Base-by-base conservation (phyloP, 1,140 invertebrate species). In the Zaprionus kolodkinae region DNA sequence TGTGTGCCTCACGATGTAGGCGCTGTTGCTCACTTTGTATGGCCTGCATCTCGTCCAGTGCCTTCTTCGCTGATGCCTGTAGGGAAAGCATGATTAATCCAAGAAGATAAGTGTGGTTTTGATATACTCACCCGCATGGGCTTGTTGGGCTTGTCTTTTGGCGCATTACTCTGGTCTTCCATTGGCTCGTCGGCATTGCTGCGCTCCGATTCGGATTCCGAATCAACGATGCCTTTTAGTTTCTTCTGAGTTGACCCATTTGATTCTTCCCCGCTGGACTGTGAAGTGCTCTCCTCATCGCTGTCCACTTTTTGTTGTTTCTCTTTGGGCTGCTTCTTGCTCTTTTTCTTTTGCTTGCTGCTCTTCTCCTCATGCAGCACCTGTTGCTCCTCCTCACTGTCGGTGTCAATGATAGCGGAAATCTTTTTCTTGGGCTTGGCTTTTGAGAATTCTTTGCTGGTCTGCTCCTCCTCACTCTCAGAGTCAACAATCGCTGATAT, bases 1-100 rank as follows among this genome's bases (percentile, higher is more conserved):
- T 92, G 63, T 93, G 82, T 2, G 94, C 93, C 92, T 96, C 95
- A 56, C 96, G 92, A 3, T 95, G 78, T 79, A 96, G 92, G 43
- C 95, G 92, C 86, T 96, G 95, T 11, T 93, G 93, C 80, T 94
- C 93, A 35, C 93, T 93, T 52, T 92, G 87, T 52, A 94, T 93
- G 61, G 92, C 91, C 81, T 92, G 91, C 75, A 93, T 93, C 43
- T 88, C 86, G 56, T 93, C 80, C 10, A 92, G 40, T 2, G 93
- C 93, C 48, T 93, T 90, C 77, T 93, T 93, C 0, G 87, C 92
- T 6, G 93, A 93, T 62, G 93, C 92, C 93, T 94, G 54, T 6
- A 66, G 62, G 17, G 25, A 17, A 15, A 38, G 6, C 35, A 27
- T 30, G 7, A 9, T 70, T 63, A 5, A 17, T 4, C 10, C 0